Evolutionary conservation across 1,140 invertebrate species (phyloP), one percentile per base, ranked within the genome.

Genomic region (Drosophila leontia): DNA sequence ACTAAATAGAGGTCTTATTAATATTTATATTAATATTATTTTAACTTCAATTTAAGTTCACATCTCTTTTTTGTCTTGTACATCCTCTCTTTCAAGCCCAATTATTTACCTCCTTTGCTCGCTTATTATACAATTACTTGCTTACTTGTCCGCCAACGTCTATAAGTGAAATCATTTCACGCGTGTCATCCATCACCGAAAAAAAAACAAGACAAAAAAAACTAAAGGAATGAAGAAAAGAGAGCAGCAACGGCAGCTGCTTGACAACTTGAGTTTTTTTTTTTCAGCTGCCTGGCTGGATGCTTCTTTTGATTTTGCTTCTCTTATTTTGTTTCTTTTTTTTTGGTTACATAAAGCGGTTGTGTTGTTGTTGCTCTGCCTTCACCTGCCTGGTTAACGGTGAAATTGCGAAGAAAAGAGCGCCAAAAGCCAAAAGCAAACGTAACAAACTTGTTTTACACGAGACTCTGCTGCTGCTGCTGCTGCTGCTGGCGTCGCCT

Each of bases 361-460:
- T 75, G n/a, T 55, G 34, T 56, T 26, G 26, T 29, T 29, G 26
- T 26, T 7, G 32, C 51, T 71, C n/a, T 41, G 60, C 61, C 83
- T 88, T 84, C 84, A 88, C 84, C 84, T 88, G 83, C 61, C 64
- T 79, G 45, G 82, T 87, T 88, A 87, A 90, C 85, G 85, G 85
- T 90, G 85, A 88, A 88, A 88, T 88, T 88, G 85, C 85, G 72
- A 88, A 85, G 81, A 84, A 80, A 86, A 67, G 76, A 87, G 71
- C 83, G 60, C 65, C 58, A 85, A 85, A 70, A 67, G 69, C 26
- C 44, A 78, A 57, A 56, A 55, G 60, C 61, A 61, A 48, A 48
- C 85, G 85, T 90, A 90, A 90, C 86, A 90, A 90, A 90, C 85
- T 91, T 91, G 85, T 90, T 90, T 90, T 90, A 85, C 84, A 81